A percentile compares a stretch with the other conserved stretches of the same genome.
phyloP scores from a whole-genome alignment of 1,140 invertebrate genomes.

The Drosophila chauvacae region DNA sequence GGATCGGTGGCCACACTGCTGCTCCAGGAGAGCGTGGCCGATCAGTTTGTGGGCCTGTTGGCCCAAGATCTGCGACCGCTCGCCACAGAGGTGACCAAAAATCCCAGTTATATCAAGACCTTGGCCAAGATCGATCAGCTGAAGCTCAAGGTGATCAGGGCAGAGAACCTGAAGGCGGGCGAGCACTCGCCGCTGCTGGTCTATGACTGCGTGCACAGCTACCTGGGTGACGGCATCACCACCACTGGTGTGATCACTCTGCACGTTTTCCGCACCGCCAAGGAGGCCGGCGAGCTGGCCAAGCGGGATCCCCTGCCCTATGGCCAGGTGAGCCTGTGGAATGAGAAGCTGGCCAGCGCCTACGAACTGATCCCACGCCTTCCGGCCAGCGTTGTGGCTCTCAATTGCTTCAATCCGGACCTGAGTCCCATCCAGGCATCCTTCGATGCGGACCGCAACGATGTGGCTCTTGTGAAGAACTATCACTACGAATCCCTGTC shows the following conservation, averaged over 20 bases:
- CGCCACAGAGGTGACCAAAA: constrained; percentile 19
- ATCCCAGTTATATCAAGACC: constrained; percentile 39
- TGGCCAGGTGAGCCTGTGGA: constrained; percentile 68
- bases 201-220: constrained; percentile 68
- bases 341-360: constrained; percentile 69
- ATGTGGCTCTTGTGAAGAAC: constrained; percentile 56
- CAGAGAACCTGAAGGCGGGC: constrained; percentile 23
- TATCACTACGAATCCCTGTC: constrained; percentile 74
- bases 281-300: constrained; percentile 63
- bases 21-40: constrained; percentile 66
- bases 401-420: constrained; percentile 70
- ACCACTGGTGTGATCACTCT: constrained; percentile 61
- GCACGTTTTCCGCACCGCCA: constrained; percentile 76
- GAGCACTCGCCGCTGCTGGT: constrained; percentile 60
- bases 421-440: constrained; percentile 32
- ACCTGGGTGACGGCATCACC: constrained; percentile 37
- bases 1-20: constrained; percentile 58
- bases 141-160: constrained; percentile 58
- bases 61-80: constrained; percentile 33
- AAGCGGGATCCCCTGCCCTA: constrained; percentile 56
- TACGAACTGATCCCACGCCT: constrained; percentile 69
- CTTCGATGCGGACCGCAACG: constrained; percentile 24
- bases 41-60: constrained; percentile 52
- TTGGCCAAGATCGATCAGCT: constrained; percentile 52
- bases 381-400: constrained; percentile 22